Evolutionary conservation across 2,888 invertebrate genomes (phyloP).

Genomic region (Mantis religiosa): DNA sequence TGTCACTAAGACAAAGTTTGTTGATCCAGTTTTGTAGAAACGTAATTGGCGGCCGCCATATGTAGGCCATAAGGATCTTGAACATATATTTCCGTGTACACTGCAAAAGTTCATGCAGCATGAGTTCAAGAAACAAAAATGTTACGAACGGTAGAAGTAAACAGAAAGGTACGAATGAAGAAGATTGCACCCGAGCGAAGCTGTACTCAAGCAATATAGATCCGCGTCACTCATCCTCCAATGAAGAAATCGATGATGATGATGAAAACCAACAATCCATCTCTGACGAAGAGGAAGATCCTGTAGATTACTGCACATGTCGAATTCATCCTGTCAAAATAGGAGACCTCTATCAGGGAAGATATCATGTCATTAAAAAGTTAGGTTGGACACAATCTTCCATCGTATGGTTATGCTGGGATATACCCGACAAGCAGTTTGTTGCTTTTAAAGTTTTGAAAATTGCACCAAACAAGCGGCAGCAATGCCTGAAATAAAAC

Average conservation of each 20-base stretch:
- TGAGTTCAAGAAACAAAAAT: too few relatives aligned
- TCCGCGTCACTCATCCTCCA: conserved; percentile 56
- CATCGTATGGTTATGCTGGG: conserved; percentile 99
- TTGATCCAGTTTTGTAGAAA: too few relatives aligned
- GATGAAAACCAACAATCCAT: conserved; percentile 70
- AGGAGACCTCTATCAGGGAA: conserved; percentile 86
- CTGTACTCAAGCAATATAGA: conserved; percentile 33
- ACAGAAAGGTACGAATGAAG: conserved; percentile 73
- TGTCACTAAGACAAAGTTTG: too few relatives aligned
- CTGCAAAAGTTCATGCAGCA: too few relatives aligned
- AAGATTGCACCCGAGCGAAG: conserved; percentile 45
- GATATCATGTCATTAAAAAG: conserved; percentile 96
- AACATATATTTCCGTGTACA: too few relatives aligned
- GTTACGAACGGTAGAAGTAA: too few relatives aligned
- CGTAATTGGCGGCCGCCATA: too few relatives aligned
- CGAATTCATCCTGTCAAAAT: conserved; percentile 99
- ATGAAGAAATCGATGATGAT: conserved; percentile 72
- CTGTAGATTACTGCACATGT: conserved; percentile 93
- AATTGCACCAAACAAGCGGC: conserved; percentile 97
- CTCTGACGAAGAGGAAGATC: conserved; percentile 91
- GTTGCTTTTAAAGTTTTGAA: conserved; percentile 99
- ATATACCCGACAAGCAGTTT: conserved; percentile 88
- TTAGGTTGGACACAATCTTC: conserved; percentile 99
- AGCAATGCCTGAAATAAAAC: conserved; percentile 97
- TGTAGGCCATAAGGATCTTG: too few relatives aligned